These are phyloP conservation scores for Meghimatium bilineatum DNA, from an alignment of 2,888 invertebrate genomes.

Conservation along the genomic window DNA sequence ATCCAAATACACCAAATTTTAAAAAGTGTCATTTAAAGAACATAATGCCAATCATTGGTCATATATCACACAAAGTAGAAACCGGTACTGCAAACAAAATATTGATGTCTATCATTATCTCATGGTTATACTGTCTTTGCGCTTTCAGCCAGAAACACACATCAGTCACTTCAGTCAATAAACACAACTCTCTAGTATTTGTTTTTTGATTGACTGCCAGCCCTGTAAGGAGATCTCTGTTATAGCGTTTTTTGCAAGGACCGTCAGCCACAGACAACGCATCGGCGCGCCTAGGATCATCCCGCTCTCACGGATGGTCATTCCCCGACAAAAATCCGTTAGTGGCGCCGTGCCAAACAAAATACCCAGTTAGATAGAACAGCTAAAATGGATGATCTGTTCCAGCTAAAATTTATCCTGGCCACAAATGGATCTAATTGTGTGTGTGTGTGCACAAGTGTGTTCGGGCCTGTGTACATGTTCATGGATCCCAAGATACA, in stretches of 20 bases:
- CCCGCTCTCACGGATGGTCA: background rate
- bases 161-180: background rate
- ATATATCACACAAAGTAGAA: no score
- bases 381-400: background rate
- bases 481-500: no score
- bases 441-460: background rate
- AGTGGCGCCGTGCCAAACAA: background rate
- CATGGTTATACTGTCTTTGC: no score
- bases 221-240: background rate
- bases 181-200: background rate
- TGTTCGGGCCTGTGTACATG: background rate
- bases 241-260: background rate
- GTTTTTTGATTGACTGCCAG: background rate
- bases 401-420: background rate
- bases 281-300: background rate
- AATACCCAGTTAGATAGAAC: background rate
- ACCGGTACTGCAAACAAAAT: no score
- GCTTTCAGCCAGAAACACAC: no score
- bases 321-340: background rate
- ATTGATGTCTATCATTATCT: no score
- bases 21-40: no score
- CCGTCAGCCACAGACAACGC: background rate
- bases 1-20: no score
- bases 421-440: background rate
- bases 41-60: no score